phyloP scores from a whole-genome alignment of 2,888 invertebrate species.

The Spilosoma lubricipeda region DNA sequence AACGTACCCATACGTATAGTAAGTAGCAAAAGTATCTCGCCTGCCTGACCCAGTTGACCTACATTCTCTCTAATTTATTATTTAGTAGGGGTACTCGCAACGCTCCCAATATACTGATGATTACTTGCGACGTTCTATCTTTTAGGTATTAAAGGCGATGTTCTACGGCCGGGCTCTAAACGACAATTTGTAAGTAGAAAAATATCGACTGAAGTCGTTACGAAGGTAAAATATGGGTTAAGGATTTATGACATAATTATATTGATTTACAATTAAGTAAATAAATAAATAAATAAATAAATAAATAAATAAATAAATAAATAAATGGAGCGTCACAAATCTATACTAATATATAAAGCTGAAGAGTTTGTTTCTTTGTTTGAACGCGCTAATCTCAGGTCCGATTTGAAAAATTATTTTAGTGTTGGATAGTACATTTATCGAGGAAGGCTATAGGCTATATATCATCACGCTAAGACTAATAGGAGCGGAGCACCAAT shows the following conservation, averaged over 20 bases:
- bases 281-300: too few species aligned
- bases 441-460: too few species aligned
- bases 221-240: not conserved
- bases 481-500: too few species aligned
- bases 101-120: slow-evolving; percentile 13
- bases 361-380: too few species aligned
- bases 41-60: slow-evolving; percentile 34
- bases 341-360: too few species aligned
- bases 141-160: not conserved
- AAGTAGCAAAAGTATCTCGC: slow-evolving; percentile 5
- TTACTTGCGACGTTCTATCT: not conserved
- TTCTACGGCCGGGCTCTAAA: not conserved
- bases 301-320: too few species aligned
- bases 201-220: not conserved
- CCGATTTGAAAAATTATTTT: too few species aligned
- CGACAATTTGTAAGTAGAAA: not conserved
- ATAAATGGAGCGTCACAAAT: not conserved
- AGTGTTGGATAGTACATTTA: too few species aligned
- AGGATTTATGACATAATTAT: not conserved
- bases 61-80: slow-evolving; percentile 32
- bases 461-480: too few species aligned
- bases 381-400: too few species aligned
- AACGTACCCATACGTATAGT: not conserved
- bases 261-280: too few species aligned
- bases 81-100: slow-evolving; percentile 17